Percentiles rank a stretch among this genome's conserved stretches.
Conservation (phyloP, 2,113 vertebrate species). For the Gymnobelideus leadbeateri region DNA sequence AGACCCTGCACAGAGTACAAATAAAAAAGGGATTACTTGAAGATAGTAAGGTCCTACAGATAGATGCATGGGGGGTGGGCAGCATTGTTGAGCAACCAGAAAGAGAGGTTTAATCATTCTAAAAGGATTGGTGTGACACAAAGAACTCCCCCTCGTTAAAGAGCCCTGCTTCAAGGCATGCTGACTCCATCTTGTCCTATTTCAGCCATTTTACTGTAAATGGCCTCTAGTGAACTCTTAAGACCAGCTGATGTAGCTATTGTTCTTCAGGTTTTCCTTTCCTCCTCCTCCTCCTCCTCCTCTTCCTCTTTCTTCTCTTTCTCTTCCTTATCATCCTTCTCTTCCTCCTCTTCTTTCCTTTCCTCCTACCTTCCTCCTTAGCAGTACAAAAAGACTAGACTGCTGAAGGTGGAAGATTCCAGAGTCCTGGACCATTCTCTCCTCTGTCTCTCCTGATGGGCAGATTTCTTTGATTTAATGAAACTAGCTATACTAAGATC, state of each 20-base stretch:
- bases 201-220: neutral
- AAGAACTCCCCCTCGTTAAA: neutral
- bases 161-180: neutral
- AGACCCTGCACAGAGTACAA: neutral
- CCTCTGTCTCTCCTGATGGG: neutral
- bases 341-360: neutral
- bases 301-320: too few relatives aligned
- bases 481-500: neutral
- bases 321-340: too few relatives aligned
- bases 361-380: neutral
- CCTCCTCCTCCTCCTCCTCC: neutral
- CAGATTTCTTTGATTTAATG: neutral
- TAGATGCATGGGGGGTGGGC: neutral
- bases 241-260: neutral
- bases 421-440: neutral
- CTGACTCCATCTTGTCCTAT: neutral
- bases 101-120: neutral
- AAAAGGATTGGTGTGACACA: neutral
- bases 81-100: neutral
- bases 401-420: neutral
- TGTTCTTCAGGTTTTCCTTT: neutral
- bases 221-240: neutral
- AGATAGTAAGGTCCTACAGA: neutral
- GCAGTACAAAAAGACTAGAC: neutral
- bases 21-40: neutral